phyloP scores from a whole-genome alignment of 1,140 invertebrate species.

The Orchesella cincta region DNA sequence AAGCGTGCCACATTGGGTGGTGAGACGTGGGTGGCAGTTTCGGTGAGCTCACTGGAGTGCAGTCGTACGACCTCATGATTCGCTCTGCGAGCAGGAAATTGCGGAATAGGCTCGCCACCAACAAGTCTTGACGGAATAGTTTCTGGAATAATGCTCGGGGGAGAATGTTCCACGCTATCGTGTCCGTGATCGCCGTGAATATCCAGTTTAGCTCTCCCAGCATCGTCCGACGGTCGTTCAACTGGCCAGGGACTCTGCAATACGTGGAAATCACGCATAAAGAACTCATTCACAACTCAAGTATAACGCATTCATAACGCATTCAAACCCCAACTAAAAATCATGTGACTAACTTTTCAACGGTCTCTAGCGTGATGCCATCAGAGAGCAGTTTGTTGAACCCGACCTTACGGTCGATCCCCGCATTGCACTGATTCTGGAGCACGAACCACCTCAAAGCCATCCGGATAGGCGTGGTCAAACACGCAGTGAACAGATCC shows the following conservation, averaged over 20 bases:
- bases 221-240: conserved; percentile 94
- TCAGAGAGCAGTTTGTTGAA: conserved; percentile 7
- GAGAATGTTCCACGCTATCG: conserved; percentile 60
- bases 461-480: conserved; percentile 97
- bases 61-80: conserved; percentile 94
- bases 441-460: conserved; percentile 92
- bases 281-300: too few relatives aligned
- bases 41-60: conserved; percentile 88
- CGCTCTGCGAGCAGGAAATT: conserved; percentile 96
- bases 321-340: too few relatives aligned
- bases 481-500: conserved; percentile 95
- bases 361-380: conserved; percentile 71
- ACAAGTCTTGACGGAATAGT: conserved; percentile 92
- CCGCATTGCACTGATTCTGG: conserved; percentile 73
- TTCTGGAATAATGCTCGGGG: background rate
- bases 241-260: conserved; percentile 85
- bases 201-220: conserved; percentile 99
- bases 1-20: conserved; percentile 91
- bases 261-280: too few relatives aligned
- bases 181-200: conserved; percentile 99
- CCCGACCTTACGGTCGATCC: background rate
- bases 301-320: too few relatives aligned
- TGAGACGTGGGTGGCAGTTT: conserved; percentile 77
- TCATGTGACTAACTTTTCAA: conserved; percentile 75
- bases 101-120: conserved; percentile 96